Evolutionary conservation across 1,140 invertebrate genomes (phyloP).

Genomic region (Sipha flava): DNA sequence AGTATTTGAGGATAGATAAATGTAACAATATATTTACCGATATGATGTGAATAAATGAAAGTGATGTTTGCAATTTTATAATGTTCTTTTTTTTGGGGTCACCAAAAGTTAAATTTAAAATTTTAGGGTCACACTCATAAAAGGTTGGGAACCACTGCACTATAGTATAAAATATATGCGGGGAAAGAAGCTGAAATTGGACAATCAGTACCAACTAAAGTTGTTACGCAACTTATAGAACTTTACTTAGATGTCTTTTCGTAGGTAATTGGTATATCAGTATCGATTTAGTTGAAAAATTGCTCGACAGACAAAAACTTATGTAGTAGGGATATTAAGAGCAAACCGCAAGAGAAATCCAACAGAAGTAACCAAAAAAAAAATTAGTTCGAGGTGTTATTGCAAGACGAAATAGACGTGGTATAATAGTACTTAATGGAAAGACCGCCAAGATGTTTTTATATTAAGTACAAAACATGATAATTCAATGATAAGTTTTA

Average conservation of each 20-base stretch:
- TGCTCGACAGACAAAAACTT: constrained; percentile 28
- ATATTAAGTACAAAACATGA: constrained; percentile 36
- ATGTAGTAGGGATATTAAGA: constrained; percentile 33
- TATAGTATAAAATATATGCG: constrained; percentile 39
- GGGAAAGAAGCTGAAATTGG: not conserved
- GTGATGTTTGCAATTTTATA: too few species aligned
- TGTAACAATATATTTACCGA: too few species aligned
- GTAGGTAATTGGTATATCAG: constrained; percentile 35
- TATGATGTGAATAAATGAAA: too few species aligned
- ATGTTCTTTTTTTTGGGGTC: too few species aligned
- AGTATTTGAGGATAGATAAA: too few species aligned
- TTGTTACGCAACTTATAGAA: constrained; percentile 36
- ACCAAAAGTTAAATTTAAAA: too few species aligned
- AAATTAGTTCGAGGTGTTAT: constrained; percentile 18
- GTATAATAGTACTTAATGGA: constrained; percentile 39
- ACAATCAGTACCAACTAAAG: constrained; percentile 34
- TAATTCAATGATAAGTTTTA: not conserved
- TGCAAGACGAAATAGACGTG: constrained; percentile 21
- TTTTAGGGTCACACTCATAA: too few species aligned
- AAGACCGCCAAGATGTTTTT: constrained; percentile 38
- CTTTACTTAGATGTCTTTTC: constrained; percentile 30
- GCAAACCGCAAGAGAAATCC: constrained; percentile 33
- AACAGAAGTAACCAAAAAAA: constrained; percentile 27
- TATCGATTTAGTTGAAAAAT: constrained; percentile 24
- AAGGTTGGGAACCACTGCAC: too few species aligned